Percentiles rank a stretch among this genome's conserved stretches.
Conservation (phyloP, 1,140 invertebrate species). For the Drosophila pallidifrons region DNA sequence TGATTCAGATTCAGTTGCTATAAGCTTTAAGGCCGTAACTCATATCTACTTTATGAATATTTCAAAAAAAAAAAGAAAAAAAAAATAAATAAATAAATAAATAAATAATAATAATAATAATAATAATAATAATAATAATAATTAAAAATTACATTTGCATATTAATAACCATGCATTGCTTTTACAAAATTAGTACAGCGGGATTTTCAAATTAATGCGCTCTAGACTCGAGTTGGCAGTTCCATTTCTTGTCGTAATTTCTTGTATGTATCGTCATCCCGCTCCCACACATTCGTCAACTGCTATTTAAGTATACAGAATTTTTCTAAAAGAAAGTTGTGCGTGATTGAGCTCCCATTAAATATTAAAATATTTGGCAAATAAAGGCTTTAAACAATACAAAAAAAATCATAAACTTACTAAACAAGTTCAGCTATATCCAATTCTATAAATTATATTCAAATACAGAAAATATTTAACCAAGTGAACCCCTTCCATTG, state of each 20-base stretch:
- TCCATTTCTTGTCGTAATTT: background rate
- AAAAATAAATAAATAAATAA: no score
- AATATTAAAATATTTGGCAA: constrained; percentile 1
- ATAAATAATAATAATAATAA: no score
- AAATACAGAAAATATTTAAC: background rate
- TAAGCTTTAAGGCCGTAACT: background rate
- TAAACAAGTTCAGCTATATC: background rate
- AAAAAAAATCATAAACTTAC: constrained; percentile 4
- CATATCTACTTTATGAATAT: no score
- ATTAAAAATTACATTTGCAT: no score
- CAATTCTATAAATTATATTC: background rate
- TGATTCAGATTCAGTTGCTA: constrained; percentile 1
- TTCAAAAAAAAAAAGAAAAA: no score
- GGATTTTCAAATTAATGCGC: constrained; percentile 13
- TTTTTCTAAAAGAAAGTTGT: constrained; percentile 60
- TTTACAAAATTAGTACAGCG: no score
- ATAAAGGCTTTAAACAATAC: background rate
- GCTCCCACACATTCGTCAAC: constrained; percentile 4
- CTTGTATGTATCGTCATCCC: constrained; percentile 16
- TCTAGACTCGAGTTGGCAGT: constrained; percentile 30
- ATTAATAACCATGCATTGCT: background rate
- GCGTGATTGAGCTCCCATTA: constrained; percentile 36
- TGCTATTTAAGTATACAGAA: constrained; percentile 67
- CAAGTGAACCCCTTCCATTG: background rate
- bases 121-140: no score